phyloP scores from a whole-genome alignment of 2,888 invertebrate genomes.

The Bursaphelenchus okinawaensis region DNA sequence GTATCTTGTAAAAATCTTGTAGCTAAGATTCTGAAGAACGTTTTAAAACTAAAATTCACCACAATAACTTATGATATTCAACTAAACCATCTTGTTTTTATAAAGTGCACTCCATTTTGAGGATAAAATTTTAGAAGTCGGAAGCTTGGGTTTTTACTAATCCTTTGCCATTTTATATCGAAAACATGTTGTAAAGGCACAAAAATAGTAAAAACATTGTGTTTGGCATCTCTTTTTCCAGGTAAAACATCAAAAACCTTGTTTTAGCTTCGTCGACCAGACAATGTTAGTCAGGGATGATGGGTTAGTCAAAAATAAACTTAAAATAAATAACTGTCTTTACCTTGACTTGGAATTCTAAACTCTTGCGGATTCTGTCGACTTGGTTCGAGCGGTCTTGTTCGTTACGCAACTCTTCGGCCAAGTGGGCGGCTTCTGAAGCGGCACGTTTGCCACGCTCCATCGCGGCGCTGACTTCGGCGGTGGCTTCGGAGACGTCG shows the following conservation, averaged over 20 bases:
- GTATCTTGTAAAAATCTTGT: too few relatives aligned
- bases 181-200: too few relatives aligned
- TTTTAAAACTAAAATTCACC: too few relatives aligned
- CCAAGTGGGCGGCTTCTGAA: slow-evolving; percentile 94
- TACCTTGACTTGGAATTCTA: slow-evolving; percentile 50
- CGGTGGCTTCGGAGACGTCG: slow-evolving; percentile 94
- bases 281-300: too few relatives aligned
- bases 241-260: not conserved
- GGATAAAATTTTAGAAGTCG: not conserved
- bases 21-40: too few relatives aligned
- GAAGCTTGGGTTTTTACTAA: not conserved
- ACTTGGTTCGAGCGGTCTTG: slow-evolving; percentile 97
- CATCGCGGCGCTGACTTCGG: slow-evolving; percentile 96
- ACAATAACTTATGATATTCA: too few relatives aligned
- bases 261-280: too few relatives aligned
- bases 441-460: slow-evolving; percentile 92
- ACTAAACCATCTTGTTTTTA: too few relatives aligned
- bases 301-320: too few relatives aligned
- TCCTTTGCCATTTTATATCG: too few relatives aligned
- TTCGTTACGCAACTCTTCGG: slow-evolving; percentile 75
- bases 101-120: not conserved
- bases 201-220: too few relatives aligned
- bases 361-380: slow-evolving; percentile 72
- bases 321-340: not conserved
- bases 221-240: not conserved